Base-by-base conservation (phyloP, 2,888 invertebrate genomes). In the Caenorhabditis wallacei region DNA sequence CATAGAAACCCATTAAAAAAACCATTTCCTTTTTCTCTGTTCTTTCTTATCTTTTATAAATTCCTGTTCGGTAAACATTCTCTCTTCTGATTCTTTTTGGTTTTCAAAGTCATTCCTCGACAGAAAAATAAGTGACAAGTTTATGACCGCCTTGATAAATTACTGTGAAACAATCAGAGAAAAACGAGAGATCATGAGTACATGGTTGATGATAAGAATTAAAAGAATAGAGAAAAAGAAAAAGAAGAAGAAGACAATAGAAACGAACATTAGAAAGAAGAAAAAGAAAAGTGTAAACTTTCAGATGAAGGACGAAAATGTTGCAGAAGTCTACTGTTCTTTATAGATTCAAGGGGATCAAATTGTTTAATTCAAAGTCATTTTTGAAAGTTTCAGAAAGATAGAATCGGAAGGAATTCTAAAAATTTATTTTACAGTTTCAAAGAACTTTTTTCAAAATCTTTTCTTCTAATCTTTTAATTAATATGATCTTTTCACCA, bases 71-170 rank as follows among this genome's bases (percentile, higher is more conserved):
- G 26, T 51, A 64, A 51, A 64, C 24, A 64, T 30, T 8, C 30
- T 30, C 8, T 30, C 8, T 30, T 30, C 30, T 30, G 3, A 30
- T 30, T 30, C 30, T 30, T 30, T 64, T 64, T 11, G 40, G 22
- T 40, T 56, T 35, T 35, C 26, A 56, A 35, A 56, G 56, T 56
- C 35, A 56, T 53, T 51, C 8, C 20, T 51, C 11, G 26, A 54
- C 26, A n/a, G n/a, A 8, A 46, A 66, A 66, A 53, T n/a, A 53
- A 66, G 37, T 53, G 66, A 66, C 66, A 66, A 66, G 66, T 66
- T 66, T 37, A 66, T 66, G 66, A 66, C 64, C 64, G 48, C 30
- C 64, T 64, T 66, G 53, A 66, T 20, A 53, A 53, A 53, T 66
- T 64, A 51, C 64, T 51, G 20, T 30, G 64, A 64, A 66, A 53